These are phyloP conservation scores for Galaxias olidus DNA, from an alignment of 2,797 vertebrate genomes.

Conservation along the genomic window DNA sequence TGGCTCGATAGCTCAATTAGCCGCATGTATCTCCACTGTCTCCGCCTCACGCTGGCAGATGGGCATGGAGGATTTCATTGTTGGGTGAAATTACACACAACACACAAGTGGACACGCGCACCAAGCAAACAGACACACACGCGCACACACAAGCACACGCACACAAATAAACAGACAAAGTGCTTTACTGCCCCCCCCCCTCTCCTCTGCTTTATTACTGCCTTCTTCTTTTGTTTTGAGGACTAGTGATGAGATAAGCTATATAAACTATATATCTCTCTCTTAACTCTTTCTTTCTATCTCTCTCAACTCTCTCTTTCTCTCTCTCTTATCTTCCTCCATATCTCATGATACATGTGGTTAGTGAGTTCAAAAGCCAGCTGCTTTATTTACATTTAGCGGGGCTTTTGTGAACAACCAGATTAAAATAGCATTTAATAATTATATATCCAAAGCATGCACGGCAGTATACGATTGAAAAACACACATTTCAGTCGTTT, in stretches of 20 bases:
- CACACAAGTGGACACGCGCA: slow-evolving; percentile 2
- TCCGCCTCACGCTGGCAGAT: slow-evolving; percentile 63
- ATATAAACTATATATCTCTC: no score
- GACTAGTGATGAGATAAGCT: slow-evolving; percentile 18
- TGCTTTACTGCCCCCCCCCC: slow-evolving; percentile 6
- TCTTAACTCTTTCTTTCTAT: no score
- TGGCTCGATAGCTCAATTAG: slow-evolving; percentile 53
- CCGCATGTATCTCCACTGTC: slow-evolving; percentile 51
- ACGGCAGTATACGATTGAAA: no score
- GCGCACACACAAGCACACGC: slow-evolving; percentile 11
- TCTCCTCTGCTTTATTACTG: slow-evolving; percentile 15
- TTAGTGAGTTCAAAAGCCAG: no score
- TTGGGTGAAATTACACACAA: slow-evolving; percentile 51
- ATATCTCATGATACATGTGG: no score
- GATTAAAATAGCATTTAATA: no score
- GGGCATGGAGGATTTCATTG: slow-evolving; percentile 55
- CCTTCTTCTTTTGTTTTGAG: slow-evolving; percentile 34
- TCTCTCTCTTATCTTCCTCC: no score
- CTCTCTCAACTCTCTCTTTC: no score
- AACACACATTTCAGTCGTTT: no score
- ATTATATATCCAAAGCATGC: no score
- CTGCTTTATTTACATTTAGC: no score
- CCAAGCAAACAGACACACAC: background rate
- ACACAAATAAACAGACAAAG: slow-evolving; percentile 4
- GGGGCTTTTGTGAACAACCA: no score